phyloP scores from a whole-genome alignment of 2,888 invertebrate genomes.

The Drosophila monieri region DNA sequence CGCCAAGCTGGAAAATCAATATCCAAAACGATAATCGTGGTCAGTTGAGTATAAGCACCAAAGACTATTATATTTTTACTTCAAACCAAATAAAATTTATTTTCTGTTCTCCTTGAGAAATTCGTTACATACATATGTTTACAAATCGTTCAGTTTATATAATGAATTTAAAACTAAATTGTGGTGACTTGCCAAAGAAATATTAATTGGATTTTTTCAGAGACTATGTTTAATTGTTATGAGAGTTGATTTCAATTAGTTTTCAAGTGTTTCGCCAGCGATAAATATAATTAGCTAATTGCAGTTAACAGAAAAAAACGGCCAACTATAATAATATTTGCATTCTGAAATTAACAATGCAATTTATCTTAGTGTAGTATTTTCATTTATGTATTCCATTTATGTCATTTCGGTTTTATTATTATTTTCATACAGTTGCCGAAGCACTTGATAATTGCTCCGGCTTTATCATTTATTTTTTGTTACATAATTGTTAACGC shows the following conservation, averaged over 20 bases:
- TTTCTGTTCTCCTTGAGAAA: constrained; percentile 31
- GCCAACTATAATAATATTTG: constrained; percentile 42
- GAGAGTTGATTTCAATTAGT: constrained; percentile 36
- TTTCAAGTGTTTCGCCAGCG: constrained; percentile 23
- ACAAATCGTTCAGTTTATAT: constrained; percentile 22
- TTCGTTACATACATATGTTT: constrained; percentile 36
- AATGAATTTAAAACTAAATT: constrained; percentile 9
- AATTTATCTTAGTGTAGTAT: constrained; percentile 37
- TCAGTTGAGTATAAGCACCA: constrained; percentile 7
- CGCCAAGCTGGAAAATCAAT: constrained; percentile 21
- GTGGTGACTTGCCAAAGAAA: background rate
- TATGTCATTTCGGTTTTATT: constrained; percentile 10
- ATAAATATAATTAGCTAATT: constrained; percentile 54
- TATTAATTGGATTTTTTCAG: constrained; percentile 20
- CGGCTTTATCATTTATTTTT: constrained; percentile 24
- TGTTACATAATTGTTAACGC: constrained; percentile 52
- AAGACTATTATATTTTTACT: constrained; percentile 7
- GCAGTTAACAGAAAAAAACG: constrained; percentile 27
- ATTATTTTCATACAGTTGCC: constrained; percentile 48
- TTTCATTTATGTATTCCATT: constrained; percentile 25
- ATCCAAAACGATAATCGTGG: background rate
- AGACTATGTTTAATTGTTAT: constrained; percentile 38
- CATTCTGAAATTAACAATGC: constrained; percentile 45
- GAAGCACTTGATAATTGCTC: constrained; percentile 6
- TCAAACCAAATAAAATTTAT: constrained; percentile 31